Percentiles rank a stretch among this genome's conserved stretches.
Evolutionary conservation across 2,888 invertebrate genomes (phyloP).

Genomic region (Aelia acuminata): DNA sequence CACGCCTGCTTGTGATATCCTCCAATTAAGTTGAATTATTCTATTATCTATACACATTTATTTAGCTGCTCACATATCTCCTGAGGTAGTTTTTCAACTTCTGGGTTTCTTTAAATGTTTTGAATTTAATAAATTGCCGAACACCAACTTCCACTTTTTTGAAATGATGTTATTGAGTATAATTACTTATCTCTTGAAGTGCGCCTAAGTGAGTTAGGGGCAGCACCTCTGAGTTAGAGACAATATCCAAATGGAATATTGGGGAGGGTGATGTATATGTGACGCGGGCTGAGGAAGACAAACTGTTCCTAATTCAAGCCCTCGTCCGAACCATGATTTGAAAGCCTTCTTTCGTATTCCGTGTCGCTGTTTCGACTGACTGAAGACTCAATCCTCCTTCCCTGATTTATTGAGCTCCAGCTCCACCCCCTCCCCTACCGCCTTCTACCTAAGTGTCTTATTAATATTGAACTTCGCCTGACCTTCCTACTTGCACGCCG

Average conservation of each 20-base stretch:
- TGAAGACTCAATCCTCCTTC: conserved; percentile 33
- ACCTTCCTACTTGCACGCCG: not conserved
- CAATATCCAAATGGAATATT: conserved; percentile 25
- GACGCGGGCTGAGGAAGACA: conserved; percentile 20
- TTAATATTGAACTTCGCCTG: conserved; percentile 28
- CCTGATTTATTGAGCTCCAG: not conserved
- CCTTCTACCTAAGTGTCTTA: not conserved
- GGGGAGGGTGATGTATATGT: not conserved
- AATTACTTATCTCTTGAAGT: not conserved
- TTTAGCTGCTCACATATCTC: too few relatives aligned
- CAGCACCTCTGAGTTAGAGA: not conserved
- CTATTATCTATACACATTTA: too few relatives aligned
- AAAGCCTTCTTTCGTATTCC: conserved; percentile 48
- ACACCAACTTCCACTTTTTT: too few relatives aligned
- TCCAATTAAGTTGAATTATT: too few relatives aligned
- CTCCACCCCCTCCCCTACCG: too few relatives aligned
- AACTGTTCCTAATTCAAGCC: conserved; percentile 28
- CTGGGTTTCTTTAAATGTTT: too few relatives aligned
- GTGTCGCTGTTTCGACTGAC: conserved; percentile 30
- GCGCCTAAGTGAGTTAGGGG: not conserved
- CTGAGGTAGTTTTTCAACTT: too few relatives aligned
- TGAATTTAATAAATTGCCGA: too few relatives aligned
- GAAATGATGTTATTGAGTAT: not conserved
- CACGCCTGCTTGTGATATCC: too few relatives aligned
- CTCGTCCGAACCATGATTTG: conserved; percentile 30